Evolutionary conservation across 1,140 invertebrate genomes (phyloP).

Genomic region (Calycopis cecrops): DNA sequence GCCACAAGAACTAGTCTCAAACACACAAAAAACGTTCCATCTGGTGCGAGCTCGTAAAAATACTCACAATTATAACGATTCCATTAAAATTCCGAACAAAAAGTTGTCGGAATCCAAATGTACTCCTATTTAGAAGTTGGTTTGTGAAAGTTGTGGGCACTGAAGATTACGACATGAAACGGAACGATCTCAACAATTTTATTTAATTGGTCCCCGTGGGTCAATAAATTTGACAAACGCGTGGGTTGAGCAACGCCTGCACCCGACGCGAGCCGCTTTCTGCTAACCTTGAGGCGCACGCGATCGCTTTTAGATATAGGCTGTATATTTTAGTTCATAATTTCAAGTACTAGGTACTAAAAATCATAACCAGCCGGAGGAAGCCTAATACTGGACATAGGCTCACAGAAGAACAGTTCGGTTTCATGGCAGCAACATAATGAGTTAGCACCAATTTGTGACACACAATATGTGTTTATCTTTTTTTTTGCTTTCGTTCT

Average conservation of each 20-base stretch:
- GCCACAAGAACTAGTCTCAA: too few relatives aligned
- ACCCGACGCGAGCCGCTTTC: conserved; percentile 17
- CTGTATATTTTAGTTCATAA: too few relatives aligned
- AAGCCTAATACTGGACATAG: too few relatives aligned
- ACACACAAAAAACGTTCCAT: too few relatives aligned
- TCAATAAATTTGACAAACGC: conserved; percentile 21
- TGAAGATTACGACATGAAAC: conserved; percentile 6
- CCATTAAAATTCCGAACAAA: not conserved
- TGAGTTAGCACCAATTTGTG: too few relatives aligned
- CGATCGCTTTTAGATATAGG: too few relatives aligned
- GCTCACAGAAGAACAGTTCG: too few relatives aligned
- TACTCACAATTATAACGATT: conserved; percentile 31
- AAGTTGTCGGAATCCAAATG: not conserved
- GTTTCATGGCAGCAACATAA: too few relatives aligned
- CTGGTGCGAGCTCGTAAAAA: not conserved
- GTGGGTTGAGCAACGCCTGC: conserved; percentile 20
- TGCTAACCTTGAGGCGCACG: conserved; percentile 20
- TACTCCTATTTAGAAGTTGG: not conserved
- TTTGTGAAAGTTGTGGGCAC: not conserved
- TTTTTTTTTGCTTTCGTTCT: too few relatives aligned
- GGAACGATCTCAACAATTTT: conserved; percentile 6
- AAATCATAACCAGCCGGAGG: too few relatives aligned
- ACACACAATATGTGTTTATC: too few relatives aligned
- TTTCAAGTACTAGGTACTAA: too few relatives aligned
- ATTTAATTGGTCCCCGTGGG: conserved; percentile 20